Percentiles rank a stretch among this genome's conserved stretches.
These are phyloP conservation scores for Polydesmus complanatus DNA, from an alignment of 2,888 invertebrate species.

Conservation along the genomic window DNA sequence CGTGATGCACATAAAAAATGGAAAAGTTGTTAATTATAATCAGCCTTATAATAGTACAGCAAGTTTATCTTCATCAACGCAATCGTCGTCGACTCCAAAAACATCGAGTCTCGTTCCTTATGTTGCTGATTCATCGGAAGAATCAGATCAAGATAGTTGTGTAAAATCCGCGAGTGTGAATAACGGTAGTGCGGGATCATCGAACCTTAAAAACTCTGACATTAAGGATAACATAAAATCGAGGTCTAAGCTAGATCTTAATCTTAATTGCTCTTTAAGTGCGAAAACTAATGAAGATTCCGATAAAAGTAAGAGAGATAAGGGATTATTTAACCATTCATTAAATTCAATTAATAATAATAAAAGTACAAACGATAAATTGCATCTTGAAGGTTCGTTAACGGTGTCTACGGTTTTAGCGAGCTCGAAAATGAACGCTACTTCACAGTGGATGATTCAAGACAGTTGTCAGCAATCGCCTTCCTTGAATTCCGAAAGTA, in stretches of 20 bases:
- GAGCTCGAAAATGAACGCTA: constrained; percentile 24
- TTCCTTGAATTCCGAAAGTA: constrained; percentile 28
- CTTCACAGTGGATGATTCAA: constrained; percentile 28
- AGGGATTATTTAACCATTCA: constrained; percentile 23
- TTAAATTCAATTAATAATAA: constrained; percentile 25
- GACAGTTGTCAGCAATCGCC: constrained; percentile 27
- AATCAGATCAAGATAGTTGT: constrained; percentile 19
- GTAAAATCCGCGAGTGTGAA: not conserved
- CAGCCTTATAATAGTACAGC: constrained; percentile 18
- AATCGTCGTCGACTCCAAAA: not conserved
- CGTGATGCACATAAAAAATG: constrained; percentile 31
- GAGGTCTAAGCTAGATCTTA: constrained; percentile 4
- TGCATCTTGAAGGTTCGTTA: constrained; percentile 3
- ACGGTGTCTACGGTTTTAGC: constrained; percentile 5
- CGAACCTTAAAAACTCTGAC: not conserved
- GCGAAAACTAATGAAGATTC: not conserved
- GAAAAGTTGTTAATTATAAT: constrained; percentile 23
- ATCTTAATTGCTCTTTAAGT: not conserved
- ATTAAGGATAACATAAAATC: not conserved
- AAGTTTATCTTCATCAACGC: constrained; percentile 26
- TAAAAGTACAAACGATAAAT: not conserved
- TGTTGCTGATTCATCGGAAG: constrained; percentile 27
- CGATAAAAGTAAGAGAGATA: not conserved
- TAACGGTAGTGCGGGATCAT: not conserved
- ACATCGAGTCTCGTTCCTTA: constrained; percentile 30